These are phyloP conservation scores for Danionella cerebrum DNA, from an alignment of 2,113 vertebrate genomes.

Conservation along the genomic window DNA sequence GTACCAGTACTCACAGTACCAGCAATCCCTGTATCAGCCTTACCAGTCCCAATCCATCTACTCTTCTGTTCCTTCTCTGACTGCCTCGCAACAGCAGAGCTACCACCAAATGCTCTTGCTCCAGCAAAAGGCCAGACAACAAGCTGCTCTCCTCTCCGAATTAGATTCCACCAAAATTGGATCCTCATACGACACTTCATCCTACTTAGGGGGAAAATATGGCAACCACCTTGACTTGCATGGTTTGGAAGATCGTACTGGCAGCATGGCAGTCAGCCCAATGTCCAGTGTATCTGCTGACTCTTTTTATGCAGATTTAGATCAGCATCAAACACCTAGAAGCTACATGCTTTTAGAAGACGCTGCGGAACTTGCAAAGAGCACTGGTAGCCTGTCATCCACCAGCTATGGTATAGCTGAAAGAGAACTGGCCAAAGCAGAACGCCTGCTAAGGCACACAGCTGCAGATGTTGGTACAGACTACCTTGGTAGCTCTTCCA, in stretches of 20 bases:
- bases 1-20: constrained; percentile 87
- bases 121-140: constrained; percentile 85
- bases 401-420: constrained; percentile 87
- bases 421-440: constrained; percentile 88
- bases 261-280: constrained; percentile 82
- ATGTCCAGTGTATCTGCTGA: constrained; percentile 90
- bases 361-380: constrained; percentile 87
- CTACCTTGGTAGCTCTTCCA: constrained; percentile 82
- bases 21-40: constrained; percentile 81
- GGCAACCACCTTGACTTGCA: constrained; percentile 85
- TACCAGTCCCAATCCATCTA: constrained; percentile 88
- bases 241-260: constrained; percentile 78
- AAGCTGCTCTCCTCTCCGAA: constrained; percentile 76
- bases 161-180: constrained; percentile 88
- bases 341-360: constrained; percentile 93
- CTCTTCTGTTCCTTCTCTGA: constrained; percentile 86
- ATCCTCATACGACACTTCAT: constrained; percentile 81
- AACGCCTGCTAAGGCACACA: constrained; percentile 75
- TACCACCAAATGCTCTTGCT: constrained; percentile 89
- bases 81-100: constrained; percentile 80
- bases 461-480: constrained; percentile 83
- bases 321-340: constrained; percentile 72
- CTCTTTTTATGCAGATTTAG: constrained; percentile 90
- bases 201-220: constrained; percentile 86
- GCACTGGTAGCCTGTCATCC: constrained; percentile 71